These are phyloP conservation scores for Dicentrarchus labrax DNA, from an alignment of 2,113 vertebrate species.

Conservation along the genomic window DNA sequence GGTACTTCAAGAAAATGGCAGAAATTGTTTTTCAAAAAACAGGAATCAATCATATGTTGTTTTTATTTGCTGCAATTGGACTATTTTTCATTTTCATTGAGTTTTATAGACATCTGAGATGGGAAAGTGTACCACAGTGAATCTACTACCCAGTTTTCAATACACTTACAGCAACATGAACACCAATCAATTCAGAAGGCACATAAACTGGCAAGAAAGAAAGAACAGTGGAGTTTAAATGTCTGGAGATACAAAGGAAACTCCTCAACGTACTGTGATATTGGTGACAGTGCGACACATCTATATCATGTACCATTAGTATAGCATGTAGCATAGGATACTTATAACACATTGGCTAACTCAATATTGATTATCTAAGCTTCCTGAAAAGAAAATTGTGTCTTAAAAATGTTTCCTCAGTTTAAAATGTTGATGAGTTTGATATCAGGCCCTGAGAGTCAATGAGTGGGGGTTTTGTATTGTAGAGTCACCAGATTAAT, in stretches of 20 bases:
- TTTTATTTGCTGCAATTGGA: background rate
- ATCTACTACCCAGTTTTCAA: background rate
- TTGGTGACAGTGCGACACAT: background rate
- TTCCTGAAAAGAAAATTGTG: too few relatives aligned
- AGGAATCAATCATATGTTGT: background rate
- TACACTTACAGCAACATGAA: too few relatives aligned
- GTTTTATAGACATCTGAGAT: background rate
- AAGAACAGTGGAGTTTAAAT: background rate
- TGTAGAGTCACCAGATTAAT: background rate
- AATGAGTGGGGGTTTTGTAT: background rate
- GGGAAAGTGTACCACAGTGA: background rate
- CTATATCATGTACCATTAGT: too few relatives aligned
- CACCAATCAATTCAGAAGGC: background rate
- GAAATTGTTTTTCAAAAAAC: background rate
- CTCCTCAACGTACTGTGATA: background rate
- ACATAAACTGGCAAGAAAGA: background rate
- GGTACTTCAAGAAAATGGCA: background rate
- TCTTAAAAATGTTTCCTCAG: background rate
- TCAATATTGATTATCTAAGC: too few relatives aligned
- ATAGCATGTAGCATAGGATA: too few relatives aligned
- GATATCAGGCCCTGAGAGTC: background rate
- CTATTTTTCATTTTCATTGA: background rate
- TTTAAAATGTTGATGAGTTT: slow-evolving; percentile 2
- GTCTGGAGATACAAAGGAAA: background rate
- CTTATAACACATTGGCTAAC: too few relatives aligned